Base-by-base conservation (phyloP, 2,113 vertebrate genomes). In the Polypterus senegalus region DNA sequence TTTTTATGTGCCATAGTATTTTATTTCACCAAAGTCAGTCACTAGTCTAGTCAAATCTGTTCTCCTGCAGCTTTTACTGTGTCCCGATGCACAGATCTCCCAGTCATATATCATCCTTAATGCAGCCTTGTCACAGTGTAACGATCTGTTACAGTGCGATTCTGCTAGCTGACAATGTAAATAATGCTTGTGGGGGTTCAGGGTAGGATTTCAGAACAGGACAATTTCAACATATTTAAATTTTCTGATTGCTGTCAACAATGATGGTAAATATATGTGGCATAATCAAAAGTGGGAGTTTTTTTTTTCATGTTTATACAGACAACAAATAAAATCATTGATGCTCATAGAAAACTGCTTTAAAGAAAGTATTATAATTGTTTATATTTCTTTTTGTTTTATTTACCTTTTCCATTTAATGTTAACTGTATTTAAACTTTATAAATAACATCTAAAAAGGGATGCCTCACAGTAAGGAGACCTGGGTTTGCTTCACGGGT, bases 71-170 rank as follows among this genome's bases (percentile, higher is more conserved):
- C 27, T 58, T 45, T 43, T 58, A 43, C 43, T 58, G 7, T 58
- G 11, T 44, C 43, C 43, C 54, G 11, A 55, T 45, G 47, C 48
- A 52, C 11, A 60, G 54, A 58, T 44, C 4, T 11, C 58, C 54
- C 46, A 47, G 62, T 60, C 62, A 74, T 74, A 68, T 64, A 72
- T 74, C 70, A 74, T 70, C 64, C 52, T 64, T 74, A 72, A 72
- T 74, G 69, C 61, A 57, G 49, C 44, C 44, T 59, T 69, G 74
- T 71, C 70, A 58, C 54, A 4, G 61, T 58, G 68, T 72, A 73
- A 72, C 52, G 61, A 72, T 66, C 65, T 71, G 70, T 74, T 72
- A 70, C 68, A 59, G 61, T 51, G 44, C 49, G 56, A 63, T 65
- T 66, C 61, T 61, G 47, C 58, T 49, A n/a, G 10, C 59, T 69